Base-by-base conservation (phyloP, 2,797 vertebrate species). In the Amblyraja radiata region DNA sequence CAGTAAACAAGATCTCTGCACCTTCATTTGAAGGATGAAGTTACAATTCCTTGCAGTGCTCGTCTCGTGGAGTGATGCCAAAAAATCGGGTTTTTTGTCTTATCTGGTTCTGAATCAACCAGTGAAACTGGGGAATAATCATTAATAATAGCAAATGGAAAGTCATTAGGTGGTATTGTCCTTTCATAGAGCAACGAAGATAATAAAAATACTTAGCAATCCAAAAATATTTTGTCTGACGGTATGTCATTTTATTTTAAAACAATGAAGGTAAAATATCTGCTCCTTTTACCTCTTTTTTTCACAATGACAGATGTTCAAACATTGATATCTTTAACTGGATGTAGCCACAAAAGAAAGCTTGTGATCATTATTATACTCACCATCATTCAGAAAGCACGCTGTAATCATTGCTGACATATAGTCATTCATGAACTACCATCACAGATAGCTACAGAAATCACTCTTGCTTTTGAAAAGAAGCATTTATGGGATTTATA, bases 21-120 rank as follows among this genome's bases (percentile, higher is more conserved):
- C 25, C 36, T 91, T 91, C 68, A 74, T 21, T 73, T 73, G 65
- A 91, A 91, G 88, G 39, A 91, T 74, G 68, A 73, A 74, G 1
- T n/a, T 39, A 54, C 39, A 28, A 25, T 54, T 13, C 1, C 39
- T 39, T 73, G 36, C 88, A 14, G 71, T 86, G 25, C 58, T 86
- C 46, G 7, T 74, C 23, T 1, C 16, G 13, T 54, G 63, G 8
- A 74, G 11, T 91, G 90, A 54, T 91, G 71, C 39, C 23, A 73
- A 11, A 23, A 21, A 23, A 18, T 10, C 25, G 32, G 0, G 32
- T 54, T 23, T 91, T 63, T 28, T 90, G 63, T 46, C 18, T 46
- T 21, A 23, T 54, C 23, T 54, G 23, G 10, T 91, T 39, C 68
- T 91, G 65, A 46, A 32, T 91, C 36, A 68, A 32, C 23, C 39